A percentile compares a stretch with the other conserved stretches of the same genome.
phyloP scores from a whole-genome alignment of 2,113 vertebrate genomes.

The Dermatemys mawii region DNA sequence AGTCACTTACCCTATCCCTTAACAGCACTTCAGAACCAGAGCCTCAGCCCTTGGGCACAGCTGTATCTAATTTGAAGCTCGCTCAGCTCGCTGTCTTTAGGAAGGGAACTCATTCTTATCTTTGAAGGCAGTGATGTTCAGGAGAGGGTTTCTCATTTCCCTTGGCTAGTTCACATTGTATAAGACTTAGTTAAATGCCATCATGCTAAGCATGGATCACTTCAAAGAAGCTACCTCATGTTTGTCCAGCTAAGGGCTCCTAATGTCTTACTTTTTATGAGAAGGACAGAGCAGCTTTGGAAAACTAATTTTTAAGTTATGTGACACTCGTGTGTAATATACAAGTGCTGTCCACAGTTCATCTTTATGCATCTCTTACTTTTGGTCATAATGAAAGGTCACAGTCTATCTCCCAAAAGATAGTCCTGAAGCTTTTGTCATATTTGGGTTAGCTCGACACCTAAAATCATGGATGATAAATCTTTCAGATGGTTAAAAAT shows the following conservation, averaged over 20 bases:
- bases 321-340: neutral
- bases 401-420: neutral
- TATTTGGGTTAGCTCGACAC: neutral
- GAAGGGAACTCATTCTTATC: neutral
- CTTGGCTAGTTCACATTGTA: neutral
- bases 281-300: neutral
- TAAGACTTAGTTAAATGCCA: neutral
- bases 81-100: neutral
- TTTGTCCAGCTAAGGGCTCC: neutral
- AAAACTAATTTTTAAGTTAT: no score
- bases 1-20: neutral
- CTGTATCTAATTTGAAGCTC: no score
- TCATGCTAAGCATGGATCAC: neutral
- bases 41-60: no score
- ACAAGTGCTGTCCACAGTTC: neutral
- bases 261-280: no score
- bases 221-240: neutral
- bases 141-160: neutral
- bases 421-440: neutral
- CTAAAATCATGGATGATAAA: neutral
- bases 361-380: neutral
- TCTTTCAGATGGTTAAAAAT: neutral
- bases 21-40: neutral
- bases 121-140: neutral
- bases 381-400: neutral